Percentiles rank a stretch among this genome's conserved stretches.
Evolutionary conservation across 2,797 vertebrate species (phyloP).

Genomic region (Pantherophis vulpinus): DNA sequence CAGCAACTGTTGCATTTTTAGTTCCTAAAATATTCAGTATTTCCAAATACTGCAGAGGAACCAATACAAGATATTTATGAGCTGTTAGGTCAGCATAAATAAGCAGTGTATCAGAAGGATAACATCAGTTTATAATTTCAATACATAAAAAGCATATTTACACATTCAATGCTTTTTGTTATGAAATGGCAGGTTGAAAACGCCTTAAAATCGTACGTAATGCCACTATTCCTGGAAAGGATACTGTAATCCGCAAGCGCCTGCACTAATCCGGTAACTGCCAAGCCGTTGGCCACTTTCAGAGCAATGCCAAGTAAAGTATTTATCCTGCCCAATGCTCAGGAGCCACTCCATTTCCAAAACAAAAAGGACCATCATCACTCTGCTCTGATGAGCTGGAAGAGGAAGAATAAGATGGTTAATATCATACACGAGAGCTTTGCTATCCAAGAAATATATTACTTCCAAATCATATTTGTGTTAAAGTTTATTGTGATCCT

Average conservation of each 20-base stretch:
- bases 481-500: neutral
- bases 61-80: neutral
- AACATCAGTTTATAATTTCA: neutral
- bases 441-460: neutral
- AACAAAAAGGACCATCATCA: conserved; percentile 92
- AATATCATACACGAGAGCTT: neutral
- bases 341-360: conserved; percentile 98
- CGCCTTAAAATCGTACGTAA: neutral
- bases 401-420: conserved; percentile 46
- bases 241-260: conserved; percentile 97
- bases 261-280: conserved; percentile 84
- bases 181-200: neutral
- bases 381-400: conserved; percentile 90
- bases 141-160: neutral
- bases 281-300: conserved; percentile 92
- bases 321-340: conserved; percentile 93
- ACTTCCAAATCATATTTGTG: neutral
- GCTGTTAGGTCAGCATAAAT: neutral
- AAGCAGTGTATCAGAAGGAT: neutral
- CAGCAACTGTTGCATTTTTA: conserved; percentile 11
- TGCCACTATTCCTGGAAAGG: conserved; percentile 71
- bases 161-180: neutral
- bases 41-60: neutral
- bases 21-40: conserved; percentile 19
- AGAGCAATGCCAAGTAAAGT: conserved; percentile 94